A percentile compares a stretch with the other conserved stretches of the same genome.
These are phyloP conservation scores for Eilema sororculum DNA, from an alignment of 2,888 invertebrate species.

Conservation along the genomic window DNA sequence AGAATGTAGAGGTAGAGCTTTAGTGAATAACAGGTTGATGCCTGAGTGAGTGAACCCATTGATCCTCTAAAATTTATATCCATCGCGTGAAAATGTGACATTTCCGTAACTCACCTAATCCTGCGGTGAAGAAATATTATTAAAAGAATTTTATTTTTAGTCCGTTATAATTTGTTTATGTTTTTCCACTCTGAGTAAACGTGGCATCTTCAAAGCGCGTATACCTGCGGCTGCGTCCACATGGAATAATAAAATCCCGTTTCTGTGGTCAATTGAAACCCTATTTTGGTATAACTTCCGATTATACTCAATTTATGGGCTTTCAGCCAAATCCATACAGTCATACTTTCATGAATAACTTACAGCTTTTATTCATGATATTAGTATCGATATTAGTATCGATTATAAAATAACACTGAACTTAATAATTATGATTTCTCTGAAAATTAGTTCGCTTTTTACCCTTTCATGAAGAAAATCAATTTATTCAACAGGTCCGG, in stretches of 20 bases:
- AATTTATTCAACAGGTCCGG: conserved; percentile 89
- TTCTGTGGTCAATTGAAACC: too few relatives aligned
- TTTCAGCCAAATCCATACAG: too few relatives aligned
- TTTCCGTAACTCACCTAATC: too few relatives aligned
- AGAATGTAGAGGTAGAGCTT: too few relatives aligned
- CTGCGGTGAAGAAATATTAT: too few relatives aligned
- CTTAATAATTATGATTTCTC: neutral
- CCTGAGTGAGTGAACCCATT: too few relatives aligned
- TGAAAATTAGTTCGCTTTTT: conserved; percentile 9
- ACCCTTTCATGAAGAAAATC: conserved; percentile 21
- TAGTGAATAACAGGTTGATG: too few relatives aligned
- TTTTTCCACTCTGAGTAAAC: neutral
- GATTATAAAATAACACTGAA: neutral
- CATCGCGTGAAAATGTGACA: too few relatives aligned
- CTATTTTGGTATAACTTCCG: too few relatives aligned
- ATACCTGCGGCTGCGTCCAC: neutral
- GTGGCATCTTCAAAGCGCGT: neutral
- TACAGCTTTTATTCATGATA: neutral
- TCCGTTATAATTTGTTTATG: neutral
- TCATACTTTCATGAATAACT: too few relatives aligned
- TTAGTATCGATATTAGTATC: neutral
- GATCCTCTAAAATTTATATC: too few relatives aligned
- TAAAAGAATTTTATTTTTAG: neutral
- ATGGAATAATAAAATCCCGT: neutral
- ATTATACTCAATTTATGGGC: too few relatives aligned